Evolutionary conservation across 2,797 vertebrate species (phyloP).

Genomic region (Hyperoplus lanceolatus): DNA sequence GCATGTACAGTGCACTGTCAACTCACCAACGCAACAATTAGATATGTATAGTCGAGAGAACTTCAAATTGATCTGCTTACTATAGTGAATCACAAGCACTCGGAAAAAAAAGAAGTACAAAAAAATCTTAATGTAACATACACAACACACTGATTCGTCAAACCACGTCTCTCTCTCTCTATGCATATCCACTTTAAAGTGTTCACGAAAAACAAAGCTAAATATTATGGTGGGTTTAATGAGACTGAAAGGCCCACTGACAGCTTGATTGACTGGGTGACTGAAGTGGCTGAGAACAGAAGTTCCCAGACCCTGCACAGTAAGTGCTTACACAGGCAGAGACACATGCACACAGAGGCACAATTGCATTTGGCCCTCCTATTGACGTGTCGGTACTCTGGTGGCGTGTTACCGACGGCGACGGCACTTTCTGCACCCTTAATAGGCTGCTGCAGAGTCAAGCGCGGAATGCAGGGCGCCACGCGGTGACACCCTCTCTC

Average conservation of each 20-base stretch:
- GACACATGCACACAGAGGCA: conserved; percentile 36
- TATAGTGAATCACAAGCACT: conserved; percentile 38
- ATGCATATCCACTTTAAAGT: conserved; percentile 2
- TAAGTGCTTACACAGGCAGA: conserved; percentile 23
- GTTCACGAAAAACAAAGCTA: background rate
- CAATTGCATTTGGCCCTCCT: conserved; percentile 37
- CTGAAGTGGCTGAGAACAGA: conserved; percentile 26
- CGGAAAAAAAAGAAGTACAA: conserved; percentile 7
- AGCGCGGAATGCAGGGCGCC: conserved; percentile 41
- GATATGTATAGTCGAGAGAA: conserved; percentile 29
- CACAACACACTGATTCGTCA: background rate
- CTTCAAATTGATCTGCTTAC: conserved; percentile 38
- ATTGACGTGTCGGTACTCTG: conserved; percentile 37
- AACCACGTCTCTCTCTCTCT: background rate
- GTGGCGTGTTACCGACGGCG: conserved; percentile 12
- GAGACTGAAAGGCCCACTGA: conserved; percentile 11
- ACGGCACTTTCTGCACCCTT: conserved; percentile 47
- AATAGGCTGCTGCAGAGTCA: conserved; percentile 54
- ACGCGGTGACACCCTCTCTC: conserved; percentile 37
- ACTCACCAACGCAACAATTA: conserved; percentile 37
- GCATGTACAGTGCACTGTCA: conserved; percentile 20
- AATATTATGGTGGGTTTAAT: conserved; percentile 27
- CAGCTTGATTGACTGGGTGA: background rate
- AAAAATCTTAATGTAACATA: conserved; percentile 2
- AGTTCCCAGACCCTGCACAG: conserved; percentile 23